phyloP scores from a whole-genome alignment of 2,888 invertebrate genomes.

The Malthinus seriepunctatus region DNA sequence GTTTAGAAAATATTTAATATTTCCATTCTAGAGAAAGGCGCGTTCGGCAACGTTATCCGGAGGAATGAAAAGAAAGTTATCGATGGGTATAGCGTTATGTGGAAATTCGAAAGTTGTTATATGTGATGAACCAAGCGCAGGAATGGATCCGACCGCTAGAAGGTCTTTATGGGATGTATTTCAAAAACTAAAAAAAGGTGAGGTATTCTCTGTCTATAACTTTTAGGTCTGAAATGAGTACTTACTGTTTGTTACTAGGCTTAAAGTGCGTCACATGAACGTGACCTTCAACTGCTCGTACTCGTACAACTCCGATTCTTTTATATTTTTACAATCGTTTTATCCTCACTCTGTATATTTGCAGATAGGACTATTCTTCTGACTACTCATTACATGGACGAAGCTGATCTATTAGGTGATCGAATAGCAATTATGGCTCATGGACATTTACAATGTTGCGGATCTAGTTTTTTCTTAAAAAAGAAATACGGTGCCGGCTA shows the following conservation, averaged over 20 bases:
- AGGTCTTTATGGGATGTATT: constrained; percentile 83
- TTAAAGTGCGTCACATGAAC: too few species aligned
- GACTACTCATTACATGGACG: constrained; percentile 90
- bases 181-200: constrained; percentile 67
- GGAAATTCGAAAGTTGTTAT: constrained; percentile 75
- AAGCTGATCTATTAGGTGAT: constrained; percentile 86
- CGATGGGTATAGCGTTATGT: constrained; percentile 75
- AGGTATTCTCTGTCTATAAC: too few species aligned
- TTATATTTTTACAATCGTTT: too few species aligned
- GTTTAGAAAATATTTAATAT: too few species aligned
- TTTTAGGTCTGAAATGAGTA: too few species aligned
- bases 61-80: constrained; percentile 78
- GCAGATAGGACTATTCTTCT: constrained; percentile 81
- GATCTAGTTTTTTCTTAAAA: constrained; percentile 81
- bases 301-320: too few species aligned
- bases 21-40: constrained; percentile 54
- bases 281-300: too few species aligned
- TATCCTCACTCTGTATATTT: too few species aligned
- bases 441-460: constrained; percentile 79
- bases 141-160: constrained; percentile 84
- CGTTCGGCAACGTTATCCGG: constrained; percentile 69
- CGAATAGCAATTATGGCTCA: constrained; percentile 86
- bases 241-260: too few species aligned
- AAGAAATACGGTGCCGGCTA: constrained; percentile 87
- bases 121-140: constrained; percentile 80